A percentile compares a stretch with the other conserved stretches of the same genome.
phyloP scores from a whole-genome alignment of 2,888 invertebrate genomes.

The Malacosoma neustria region DNA sequence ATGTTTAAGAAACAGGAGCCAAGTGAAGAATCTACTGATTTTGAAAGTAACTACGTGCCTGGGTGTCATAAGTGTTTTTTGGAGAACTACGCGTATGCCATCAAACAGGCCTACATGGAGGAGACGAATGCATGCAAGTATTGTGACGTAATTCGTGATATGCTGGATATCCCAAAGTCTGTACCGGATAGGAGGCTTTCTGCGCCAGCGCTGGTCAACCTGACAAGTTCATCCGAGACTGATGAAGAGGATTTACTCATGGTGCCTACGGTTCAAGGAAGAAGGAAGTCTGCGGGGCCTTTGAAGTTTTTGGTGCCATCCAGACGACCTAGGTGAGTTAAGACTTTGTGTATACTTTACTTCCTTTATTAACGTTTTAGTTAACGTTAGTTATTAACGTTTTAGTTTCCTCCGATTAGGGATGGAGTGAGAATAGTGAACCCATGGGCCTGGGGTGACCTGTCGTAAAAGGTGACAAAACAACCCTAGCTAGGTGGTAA shows the following conservation, averaged over 20 bases:
- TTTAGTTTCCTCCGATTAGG: no score
- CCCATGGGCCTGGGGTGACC: no score
- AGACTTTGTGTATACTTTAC: no score
- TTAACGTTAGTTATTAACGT: no score
- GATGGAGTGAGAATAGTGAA: no score
- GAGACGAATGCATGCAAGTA: slow-evolving; percentile 61
- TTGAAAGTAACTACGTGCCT: slow-evolving; percentile 45
- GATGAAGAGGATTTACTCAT: slow-evolving; percentile 59
- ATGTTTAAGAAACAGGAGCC: slow-evolving; percentile 38
- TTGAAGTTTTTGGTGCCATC: slow-evolving; percentile 53
- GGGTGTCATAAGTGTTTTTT: slow-evolving; percentile 69
- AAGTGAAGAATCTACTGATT: slow-evolving; percentile 62
- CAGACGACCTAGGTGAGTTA: slow-evolving; percentile 56
- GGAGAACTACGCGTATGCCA: slow-evolving; percentile 63
- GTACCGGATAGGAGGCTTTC: slow-evolving; percentile 67
- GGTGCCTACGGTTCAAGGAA: slow-evolving; percentile 55
- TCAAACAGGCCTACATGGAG: slow-evolving; percentile 60
- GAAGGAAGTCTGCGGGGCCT: slow-evolving; percentile 73
- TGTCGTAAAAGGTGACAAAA: no score
- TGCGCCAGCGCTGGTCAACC: slow-evolving; percentile 70
- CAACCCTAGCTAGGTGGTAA: no score
- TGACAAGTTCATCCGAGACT: slow-evolving; percentile 56
- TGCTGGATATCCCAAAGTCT: slow-evolving; percentile 53
- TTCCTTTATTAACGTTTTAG: no score
- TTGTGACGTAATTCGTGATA: slow-evolving; percentile 65